phyloP scores from a whole-genome alignment of 2,797 vertebrate genomes.

The Micropoecilia bifurca region DNA sequence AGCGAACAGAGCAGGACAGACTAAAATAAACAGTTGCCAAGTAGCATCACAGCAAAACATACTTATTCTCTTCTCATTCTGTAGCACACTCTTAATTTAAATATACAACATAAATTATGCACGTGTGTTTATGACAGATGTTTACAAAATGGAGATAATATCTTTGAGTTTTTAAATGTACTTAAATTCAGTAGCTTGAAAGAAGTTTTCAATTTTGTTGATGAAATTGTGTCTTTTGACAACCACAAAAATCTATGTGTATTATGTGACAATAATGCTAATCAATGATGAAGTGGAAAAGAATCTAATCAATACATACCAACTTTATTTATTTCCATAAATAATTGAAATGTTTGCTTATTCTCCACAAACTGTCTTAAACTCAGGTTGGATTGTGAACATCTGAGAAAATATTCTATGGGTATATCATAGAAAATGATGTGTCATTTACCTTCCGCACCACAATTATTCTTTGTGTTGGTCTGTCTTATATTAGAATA shows the following conservation, averaged over 20 bases:
- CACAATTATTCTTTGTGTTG: not conserved
- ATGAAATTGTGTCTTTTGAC: not conserved
- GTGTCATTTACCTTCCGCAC: not conserved
- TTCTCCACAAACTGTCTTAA: not conserved
- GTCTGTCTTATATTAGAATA: not conserved
- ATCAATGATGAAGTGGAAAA: not conserved
- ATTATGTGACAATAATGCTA: not conserved
- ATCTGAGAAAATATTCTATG: not conserved
- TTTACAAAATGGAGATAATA: not conserved
- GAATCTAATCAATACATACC: not conserved
- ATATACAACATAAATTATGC: not conserved
- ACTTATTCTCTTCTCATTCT: not conserved
- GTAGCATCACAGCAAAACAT: not conserved
- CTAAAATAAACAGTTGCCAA: not conserved
- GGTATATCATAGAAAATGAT: not conserved
- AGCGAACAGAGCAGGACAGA: not conserved
- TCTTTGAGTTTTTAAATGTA: not conserved
- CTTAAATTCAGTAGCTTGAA: not conserved
- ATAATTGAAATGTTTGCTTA: not conserved
- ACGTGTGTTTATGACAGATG: not conserved
- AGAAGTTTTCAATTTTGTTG: not conserved
- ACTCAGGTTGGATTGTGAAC: not conserved
- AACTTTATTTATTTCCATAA: not conserved
- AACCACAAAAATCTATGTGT: not conserved
- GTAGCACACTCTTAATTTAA: not conserved